Base-by-base conservation (phyloP, 1,140 invertebrate species). In the Drosophila melanica region DNA sequence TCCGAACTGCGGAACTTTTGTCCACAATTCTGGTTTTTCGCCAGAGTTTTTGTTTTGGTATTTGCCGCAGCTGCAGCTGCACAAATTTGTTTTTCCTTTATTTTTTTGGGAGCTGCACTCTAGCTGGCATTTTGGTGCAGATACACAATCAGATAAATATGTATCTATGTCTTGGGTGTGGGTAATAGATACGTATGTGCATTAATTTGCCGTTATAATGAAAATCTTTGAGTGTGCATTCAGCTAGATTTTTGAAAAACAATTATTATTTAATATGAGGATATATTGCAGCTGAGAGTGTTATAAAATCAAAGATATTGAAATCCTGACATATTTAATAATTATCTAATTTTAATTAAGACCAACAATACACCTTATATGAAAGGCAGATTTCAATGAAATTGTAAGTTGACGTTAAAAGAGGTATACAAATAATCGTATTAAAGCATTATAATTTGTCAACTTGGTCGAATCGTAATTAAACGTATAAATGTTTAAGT, bases 1-100 rank as follows among this genome's bases (percentile, higher is more conserved):
- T 70, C 70, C 69, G 37, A 41, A 10, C 69, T 55, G 51, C 64
- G 62, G 74, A 75, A 57, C 53, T 57, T 18, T 45, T 58, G 18
- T 27, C 18, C 12, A 12, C 39, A 45, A 62, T 75, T 79, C 67
- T 42, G 62, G 53, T 42, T 54, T 58, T 44, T 59, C 6, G 58
- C 11, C n/a, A 12, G 9, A 4, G 14, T 45, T 45, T 65, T 60
- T 80, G 42, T 55, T 69, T 59, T 27, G 41, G 8, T 35, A 47
- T 33, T 14, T 47, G 63, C 6, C 35, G 65, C 65, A 60, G 55
- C 58, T 57, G 63, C 63, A 63, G 45, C 58, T 74, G 27, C 57
- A 62, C 5, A 53, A 53, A 35, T 27, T 45, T 20, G 33, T 35
- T 27, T 27, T 27, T 27, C 0, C 4, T 27, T 27, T 47, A n/a